Percentiles rank a stretch among this genome's conserved stretches.
Evolutionary conservation across 2,113 vertebrate genomes (phyloP).

Genomic region (Aegithalos caudatus): DNA sequence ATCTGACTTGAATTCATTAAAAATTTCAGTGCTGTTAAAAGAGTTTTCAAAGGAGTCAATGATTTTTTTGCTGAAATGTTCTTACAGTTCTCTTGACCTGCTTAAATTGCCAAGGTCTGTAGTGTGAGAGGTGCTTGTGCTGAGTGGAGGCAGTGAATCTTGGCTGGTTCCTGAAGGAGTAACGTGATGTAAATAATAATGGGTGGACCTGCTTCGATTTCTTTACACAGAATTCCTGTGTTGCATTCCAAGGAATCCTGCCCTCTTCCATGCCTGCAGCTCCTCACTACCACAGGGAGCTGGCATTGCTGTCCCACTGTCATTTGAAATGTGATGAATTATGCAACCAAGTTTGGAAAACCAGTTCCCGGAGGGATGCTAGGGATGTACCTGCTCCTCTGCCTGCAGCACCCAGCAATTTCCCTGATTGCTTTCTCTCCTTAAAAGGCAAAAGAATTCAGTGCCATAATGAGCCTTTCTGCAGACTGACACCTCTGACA

Average conservation of each 20-base stretch:
- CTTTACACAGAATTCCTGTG: background rate
- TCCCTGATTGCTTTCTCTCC: background rate
- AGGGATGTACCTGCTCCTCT: background rate
- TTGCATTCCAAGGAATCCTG: background rate
- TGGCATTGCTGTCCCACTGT: background rate
- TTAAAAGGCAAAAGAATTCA: background rate
- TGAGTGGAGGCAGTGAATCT: background rate
- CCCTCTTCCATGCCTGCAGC: background rate
- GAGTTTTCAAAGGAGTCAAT: background rate
- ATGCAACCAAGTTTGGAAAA: background rate
- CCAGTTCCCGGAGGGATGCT: background rate
- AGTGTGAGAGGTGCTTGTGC: background rate
- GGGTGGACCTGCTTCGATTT: accelerated
- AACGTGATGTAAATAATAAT: background rate
- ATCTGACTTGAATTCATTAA: background rate
- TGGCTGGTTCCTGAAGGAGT: background rate
- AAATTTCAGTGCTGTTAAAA: background rate
- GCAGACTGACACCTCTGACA: background rate
- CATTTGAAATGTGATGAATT: background rate
- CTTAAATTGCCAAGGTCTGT: background rate
- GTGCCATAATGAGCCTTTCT: background rate
- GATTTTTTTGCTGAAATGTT: background rate
- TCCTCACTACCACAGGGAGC: background rate
- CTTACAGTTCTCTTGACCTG: background rate
- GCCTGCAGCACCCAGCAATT: background rate